A percentile compares a stretch with the other conserved stretches of the same genome.
These are phyloP conservation scores for Mycalesis mineus DNA, from an alignment of 2,888 invertebrate species.

Conservation along the genomic window DNA sequence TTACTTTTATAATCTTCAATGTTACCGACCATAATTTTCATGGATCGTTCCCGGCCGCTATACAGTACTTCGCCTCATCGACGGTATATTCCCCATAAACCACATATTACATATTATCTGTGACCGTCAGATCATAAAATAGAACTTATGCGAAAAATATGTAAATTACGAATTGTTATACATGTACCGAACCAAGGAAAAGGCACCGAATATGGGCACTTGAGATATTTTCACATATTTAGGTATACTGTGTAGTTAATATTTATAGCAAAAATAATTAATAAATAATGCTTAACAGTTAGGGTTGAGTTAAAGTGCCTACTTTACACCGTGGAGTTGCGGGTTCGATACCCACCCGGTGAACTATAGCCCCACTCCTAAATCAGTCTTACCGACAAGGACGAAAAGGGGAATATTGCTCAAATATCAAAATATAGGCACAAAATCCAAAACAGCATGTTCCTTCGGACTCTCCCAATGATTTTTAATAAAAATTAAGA, in stretches of 20 bases:
- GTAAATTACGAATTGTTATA: conserved; percentile 42
- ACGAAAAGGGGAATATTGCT: too few species aligned
- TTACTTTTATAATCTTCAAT: conserved; percentile 34
- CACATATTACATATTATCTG: conserved; percentile 52
- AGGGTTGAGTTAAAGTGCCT: too few species aligned
- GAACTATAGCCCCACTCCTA: too few species aligned
- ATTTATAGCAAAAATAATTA: too few species aligned
- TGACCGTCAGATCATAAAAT: conserved; percentile 52
- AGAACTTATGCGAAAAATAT: conserved; percentile 51
- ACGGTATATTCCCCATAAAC: conserved; percentile 48
- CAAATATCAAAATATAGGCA: too few species aligned
- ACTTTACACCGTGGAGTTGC: too few species aligned
- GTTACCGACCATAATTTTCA: conserved; percentile 47
- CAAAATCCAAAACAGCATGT: too few species aligned
- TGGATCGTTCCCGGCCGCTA: conserved; percentile 43
- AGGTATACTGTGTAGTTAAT: background rate
- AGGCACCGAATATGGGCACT: conserved; percentile 4
- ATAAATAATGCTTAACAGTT: too few species aligned
- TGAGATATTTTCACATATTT: conserved; percentile 9
- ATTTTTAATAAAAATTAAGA: too few species aligned
- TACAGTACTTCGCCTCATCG: conserved; percentile 21
- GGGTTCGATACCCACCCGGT: too few species aligned
- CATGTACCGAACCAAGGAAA: conserved; percentile 17
- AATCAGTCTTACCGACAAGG: too few species aligned
- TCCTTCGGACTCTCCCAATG: too few species aligned